Evolutionary conservation across 1,140 invertebrate species (phyloP).

Genomic region (Hormaphis cornu): DNA sequence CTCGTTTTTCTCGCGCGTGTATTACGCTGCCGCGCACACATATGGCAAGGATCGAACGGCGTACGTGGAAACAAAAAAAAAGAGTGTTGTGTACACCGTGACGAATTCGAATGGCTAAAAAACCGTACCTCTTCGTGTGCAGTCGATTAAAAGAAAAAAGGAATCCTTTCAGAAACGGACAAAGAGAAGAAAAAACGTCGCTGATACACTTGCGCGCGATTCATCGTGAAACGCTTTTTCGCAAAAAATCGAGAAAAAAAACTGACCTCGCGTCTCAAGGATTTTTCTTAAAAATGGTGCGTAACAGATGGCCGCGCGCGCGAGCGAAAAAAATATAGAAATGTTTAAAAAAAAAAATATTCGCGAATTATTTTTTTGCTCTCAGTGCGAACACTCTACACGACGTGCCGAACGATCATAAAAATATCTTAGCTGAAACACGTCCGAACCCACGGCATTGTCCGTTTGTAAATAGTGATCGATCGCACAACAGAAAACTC

Average conservation of each 20-base stretch:
- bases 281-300: no score
- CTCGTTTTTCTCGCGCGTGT: neutral
- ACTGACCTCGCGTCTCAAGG: neutral
- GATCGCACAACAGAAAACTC: no score
- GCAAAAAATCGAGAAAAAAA: neutral
- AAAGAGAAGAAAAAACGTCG: neutral
- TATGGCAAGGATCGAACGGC: neutral
- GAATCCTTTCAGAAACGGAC: neutral
- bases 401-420: no score
- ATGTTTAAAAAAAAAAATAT: no score
- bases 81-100: neutral
- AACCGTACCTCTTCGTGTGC: conserved; percentile 26
- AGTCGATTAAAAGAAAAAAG: conserved; percentile 5
- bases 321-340: no score
- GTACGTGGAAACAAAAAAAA: neutral
- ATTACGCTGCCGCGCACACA: neutral
- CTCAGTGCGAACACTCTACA: no score
- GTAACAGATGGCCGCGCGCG: no score
- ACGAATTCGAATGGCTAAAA: conserved; percentile 29
- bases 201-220: neutral
- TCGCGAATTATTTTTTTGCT: no score
- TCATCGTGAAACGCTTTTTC: neutral
- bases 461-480: no score
- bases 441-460: no score
- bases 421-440: no score